These are phyloP conservation scores for Lycocerus yunnanus DNA, from an alignment of 2,888 invertebrate genomes.

Conservation along the genomic window DNA sequence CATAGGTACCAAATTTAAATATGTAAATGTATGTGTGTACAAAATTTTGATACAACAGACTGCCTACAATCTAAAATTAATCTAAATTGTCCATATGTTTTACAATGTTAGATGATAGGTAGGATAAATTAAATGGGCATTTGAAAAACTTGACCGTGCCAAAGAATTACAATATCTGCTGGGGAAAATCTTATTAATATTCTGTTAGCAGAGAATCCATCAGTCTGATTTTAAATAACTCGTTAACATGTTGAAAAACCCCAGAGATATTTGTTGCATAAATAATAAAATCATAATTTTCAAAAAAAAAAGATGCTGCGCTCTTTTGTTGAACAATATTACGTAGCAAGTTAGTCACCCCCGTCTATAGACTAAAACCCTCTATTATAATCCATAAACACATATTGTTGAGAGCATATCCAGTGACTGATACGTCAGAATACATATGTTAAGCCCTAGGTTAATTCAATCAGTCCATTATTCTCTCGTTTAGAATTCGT, in stretches of 20 bases:
- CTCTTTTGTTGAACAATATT: constrained; percentile 21
- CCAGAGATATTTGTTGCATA: too few relatives aligned
- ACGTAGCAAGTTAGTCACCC: constrained; percentile 15
- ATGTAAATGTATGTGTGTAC: background rate
- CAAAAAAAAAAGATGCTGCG: background rate
- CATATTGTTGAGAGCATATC: constrained; percentile 29
- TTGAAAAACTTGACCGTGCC: background rate
- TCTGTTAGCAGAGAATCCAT: too few relatives aligned
- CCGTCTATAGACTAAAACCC: constrained; percentile 16
- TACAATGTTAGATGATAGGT: constrained; percentile 11
- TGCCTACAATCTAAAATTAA: constrained; percentile 25
- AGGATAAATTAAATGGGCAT: constrained; percentile 8
- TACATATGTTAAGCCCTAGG: constrained; percentile 34
- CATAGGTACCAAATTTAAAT: background rate
- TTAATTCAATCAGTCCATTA: constrained; percentile 49
- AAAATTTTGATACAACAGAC: background rate
- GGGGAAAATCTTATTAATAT: background rate
- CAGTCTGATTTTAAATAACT: too few relatives aligned
- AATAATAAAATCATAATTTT: background rate
- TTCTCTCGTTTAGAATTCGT: constrained; percentile 46
- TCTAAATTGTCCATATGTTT: constrained; percentile 29
- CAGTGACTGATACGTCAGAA: constrained; percentile 30
- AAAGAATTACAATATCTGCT: background rate
- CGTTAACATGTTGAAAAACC: too few relatives aligned
- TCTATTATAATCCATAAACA: constrained; percentile 31